Evolutionary conservation across 2,797 vertebrate species (phyloP), one percentile per base, ranked within the genome.

Genomic region (Chromis chromis): DNA sequence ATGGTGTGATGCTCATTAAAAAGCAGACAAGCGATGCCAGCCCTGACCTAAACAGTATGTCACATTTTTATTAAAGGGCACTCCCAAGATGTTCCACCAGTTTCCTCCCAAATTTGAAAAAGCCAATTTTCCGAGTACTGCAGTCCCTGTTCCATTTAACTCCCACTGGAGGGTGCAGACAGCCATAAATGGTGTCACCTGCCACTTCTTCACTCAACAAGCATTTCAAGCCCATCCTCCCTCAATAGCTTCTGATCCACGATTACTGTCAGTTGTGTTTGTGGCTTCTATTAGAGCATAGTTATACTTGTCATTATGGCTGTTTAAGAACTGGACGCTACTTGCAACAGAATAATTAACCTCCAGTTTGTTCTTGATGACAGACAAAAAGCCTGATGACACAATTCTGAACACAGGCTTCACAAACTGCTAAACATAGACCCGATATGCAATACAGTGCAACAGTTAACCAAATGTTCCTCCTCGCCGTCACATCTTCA

Each of bases 401-500:
- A 31, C 31, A 31, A 31, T 31, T 8, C 31, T 2, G 8, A 4
- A 46, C 8, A n/a, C 17, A 7, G 13, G 21, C n/a, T 36, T 17
- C 6, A 7, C 25, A 28, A 54, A 58, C 27, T 27, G 57, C 25
- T 33, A 8, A 64, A 70, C 28, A 39, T 27, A 28, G 25, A 39
- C 39, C 31, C 8, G 6, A 60, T 14, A 58, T 58, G 19, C 63
- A 59, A 56, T 9, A 22, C 6, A 3, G 12, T 42, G 40, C 9
- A 42, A 36, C 24, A 8, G n/a, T 65, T 44, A 55, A 60, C 63
- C 44, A 36, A 61, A 75, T 63, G 57, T 76, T 83, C 71, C 54
- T 74, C 50, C 36, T 70, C 58, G 11, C 36, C 65, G 75, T 74
- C 70, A 55, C 49, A 69, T 82, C 76, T 71, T 52, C 24, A 66